phyloP scores from a whole-genome alignment of 1,140 invertebrate genomes.

The Muscidifurax raptorellus region DNA sequence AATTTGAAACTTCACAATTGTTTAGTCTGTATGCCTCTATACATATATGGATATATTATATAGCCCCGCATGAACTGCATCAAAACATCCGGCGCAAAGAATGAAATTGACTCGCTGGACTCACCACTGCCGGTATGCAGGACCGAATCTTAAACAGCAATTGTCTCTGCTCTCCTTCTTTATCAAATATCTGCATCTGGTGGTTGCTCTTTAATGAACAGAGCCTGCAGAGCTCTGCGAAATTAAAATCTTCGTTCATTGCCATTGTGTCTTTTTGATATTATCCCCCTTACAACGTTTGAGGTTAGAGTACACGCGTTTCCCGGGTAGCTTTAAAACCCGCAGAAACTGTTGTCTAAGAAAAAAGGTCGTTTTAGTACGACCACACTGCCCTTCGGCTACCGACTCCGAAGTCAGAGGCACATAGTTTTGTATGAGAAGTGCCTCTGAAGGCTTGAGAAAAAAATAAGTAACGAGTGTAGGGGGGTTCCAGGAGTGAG shows the following conservation, averaged over 20 bases:
- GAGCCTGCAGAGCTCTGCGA: constrained; percentile 81
- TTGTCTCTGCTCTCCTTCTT: constrained; percentile 82
- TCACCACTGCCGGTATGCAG: constrained; percentile 80
- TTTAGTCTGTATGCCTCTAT: no score
- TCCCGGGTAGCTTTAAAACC: constrained; percentile 23
- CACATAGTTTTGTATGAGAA: background rate
- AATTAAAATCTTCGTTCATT: constrained; percentile 81
- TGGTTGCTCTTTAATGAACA: constrained; percentile 81
- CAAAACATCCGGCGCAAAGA: constrained; percentile 33
- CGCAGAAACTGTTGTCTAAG: background rate
- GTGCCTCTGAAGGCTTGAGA: background rate
- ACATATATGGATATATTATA: background rate
- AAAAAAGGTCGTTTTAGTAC: background rate
- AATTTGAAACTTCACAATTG: no score
- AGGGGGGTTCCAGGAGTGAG: background rate
- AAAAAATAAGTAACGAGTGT: constrained; percentile 11
- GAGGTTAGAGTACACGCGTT: constrained; percentile 46
- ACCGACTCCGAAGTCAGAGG: background rate
- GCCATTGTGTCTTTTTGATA: constrained; percentile 70
- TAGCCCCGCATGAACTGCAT: background rate
- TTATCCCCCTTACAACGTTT: background rate
- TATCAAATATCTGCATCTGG: constrained; percentile 81
- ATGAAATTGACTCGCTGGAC: constrained; percentile 57
- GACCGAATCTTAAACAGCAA: constrained; percentile 82
- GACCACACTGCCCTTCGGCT: background rate